phyloP scores from a whole-genome alignment of 2,888 invertebrate species.

The Coelopa pilipes region DNA sequence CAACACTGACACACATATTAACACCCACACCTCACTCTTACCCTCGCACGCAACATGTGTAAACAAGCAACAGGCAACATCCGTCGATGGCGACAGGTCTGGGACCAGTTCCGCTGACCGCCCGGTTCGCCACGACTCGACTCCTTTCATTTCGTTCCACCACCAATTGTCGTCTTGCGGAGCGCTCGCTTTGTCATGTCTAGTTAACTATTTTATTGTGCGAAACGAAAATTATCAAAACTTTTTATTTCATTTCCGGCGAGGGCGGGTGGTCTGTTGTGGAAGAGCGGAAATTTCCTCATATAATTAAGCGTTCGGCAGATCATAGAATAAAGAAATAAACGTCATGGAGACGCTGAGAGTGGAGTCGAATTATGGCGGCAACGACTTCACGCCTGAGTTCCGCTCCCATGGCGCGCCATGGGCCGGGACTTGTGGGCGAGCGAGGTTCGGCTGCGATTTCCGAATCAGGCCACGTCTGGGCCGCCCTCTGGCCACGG shows the following conservation, averaged over 20 bases:
- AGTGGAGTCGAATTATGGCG: no score
- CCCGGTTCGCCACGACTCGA: background rate
- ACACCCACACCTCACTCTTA: background rate
- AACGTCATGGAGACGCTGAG: no score
- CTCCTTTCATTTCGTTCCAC: background rate
- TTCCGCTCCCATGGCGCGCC: no score
- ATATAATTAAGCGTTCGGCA: no score
- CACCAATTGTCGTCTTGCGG: background rate
- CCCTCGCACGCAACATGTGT: background rate
- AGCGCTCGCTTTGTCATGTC: background rate
- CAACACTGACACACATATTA: background rate
- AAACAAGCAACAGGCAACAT: background rate
- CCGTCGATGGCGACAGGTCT: background rate
- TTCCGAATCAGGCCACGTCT: no score
- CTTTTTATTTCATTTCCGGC: background rate
- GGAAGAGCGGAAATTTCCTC: background rate
- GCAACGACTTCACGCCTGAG: no score
- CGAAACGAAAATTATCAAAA: slow-evolving; percentile 1
- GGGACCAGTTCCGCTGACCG: background rate
- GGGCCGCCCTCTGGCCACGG: no score
- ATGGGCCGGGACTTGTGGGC: no score
- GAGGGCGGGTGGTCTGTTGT: background rate
- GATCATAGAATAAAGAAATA: no score
- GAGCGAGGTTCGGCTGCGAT: no score
- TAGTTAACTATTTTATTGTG: slow-evolving; percentile 13